Evolutionary conservation across 2,113 vertebrate genomes (phyloP), one percentile per base, ranked within the genome.

Genomic region (Craseonycteris thonglongyai): DNA sequence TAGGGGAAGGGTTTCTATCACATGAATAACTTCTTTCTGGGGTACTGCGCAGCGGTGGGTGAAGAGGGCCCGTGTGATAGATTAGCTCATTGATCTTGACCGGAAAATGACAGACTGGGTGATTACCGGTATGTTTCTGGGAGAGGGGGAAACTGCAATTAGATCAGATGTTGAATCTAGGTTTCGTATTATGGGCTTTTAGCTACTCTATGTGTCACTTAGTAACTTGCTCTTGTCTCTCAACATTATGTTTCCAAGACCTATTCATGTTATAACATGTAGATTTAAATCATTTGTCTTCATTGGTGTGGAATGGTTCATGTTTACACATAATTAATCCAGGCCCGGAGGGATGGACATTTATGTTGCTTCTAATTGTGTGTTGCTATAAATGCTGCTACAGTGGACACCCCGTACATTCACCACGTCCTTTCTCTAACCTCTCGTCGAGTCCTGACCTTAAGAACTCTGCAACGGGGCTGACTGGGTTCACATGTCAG

Each of bases 351-450:
- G 18, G 26, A 47, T 21, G 45, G 59, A 10, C 14, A 15, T 3
- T 12, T n/a, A 18, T 5, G n/a, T 15, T 72, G 24, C 28, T 66
- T 26, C 30, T n/a, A 1, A 13, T 24, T 10, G 7, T 2, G 10
- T 22, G 38, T 69, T 49, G 12, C 35, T 19, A 1, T 58, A 47
- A 87, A 76, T 54, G 33, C 1, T 30, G 66, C 35, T 21, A 4
- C 21, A 2, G 0, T 10, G 59, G 49, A 15, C 30, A 45, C 42
- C 30, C 49, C 42, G 0, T 1, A 35, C 1, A 0, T 21, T 3
- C 1, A 0, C 1, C 14, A 18, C 5, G 1, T 14, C 15, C 30
- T 33, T 59, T 7, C 33, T 28, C 21, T 40, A 15, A 24, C 5
- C 1, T 33, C 28, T 12, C n/a, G 22, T 58, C 24, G 28, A 22